Evolutionary conservation across 2,797 vertebrate species (phyloP), one percentile per base, ranked within the genome.

Genomic region (Mycteria americana): DNA sequence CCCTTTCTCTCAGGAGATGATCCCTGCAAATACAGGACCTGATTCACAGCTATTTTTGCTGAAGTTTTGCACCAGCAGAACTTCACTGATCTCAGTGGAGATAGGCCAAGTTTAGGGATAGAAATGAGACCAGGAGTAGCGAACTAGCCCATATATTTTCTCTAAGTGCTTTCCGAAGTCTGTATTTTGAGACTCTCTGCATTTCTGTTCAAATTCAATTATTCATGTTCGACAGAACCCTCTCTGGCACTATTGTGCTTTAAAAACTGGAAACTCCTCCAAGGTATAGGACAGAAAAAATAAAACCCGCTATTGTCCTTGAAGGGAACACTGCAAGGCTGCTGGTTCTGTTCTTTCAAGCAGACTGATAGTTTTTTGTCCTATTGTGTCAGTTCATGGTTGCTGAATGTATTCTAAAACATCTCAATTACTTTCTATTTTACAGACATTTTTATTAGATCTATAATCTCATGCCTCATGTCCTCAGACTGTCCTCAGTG

Each of bases 371-470:
- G 63, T 10, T 86, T 93, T 96, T 92, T 62, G n/a, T 85, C 60
- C 81, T 85, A 23, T 94, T 95, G 70, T 94, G 75, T 82, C 59
- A 13, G 5, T 81, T 94, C 78, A 69, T 51, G 68, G 41, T 39
- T 85, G 68, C 84, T 93, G 84, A 94, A 89, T 68, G n/a, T 78
- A 83, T 93, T 91, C 90, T 91, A 87, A 95, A 97, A 87, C 84
- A 89, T 94, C 94, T 95, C 94, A 94, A 88, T 96, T 95, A 93
- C 91, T 85, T 92, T 94, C 86, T 78, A 18, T 89, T 95, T 95
- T 92, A 93, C 81, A 78, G 92, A 78, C 87, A 51, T 96, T 97
- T 96, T 96, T 94, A 95, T 91, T 92, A 89, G 88, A 83, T 80
- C 72, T 89, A 72, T 88, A 95, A 94, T 97, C 86, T 93, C 88